Conservation (phyloP, 2,797 vertebrate genomes). For the Erithacus rubecula region DNA sequence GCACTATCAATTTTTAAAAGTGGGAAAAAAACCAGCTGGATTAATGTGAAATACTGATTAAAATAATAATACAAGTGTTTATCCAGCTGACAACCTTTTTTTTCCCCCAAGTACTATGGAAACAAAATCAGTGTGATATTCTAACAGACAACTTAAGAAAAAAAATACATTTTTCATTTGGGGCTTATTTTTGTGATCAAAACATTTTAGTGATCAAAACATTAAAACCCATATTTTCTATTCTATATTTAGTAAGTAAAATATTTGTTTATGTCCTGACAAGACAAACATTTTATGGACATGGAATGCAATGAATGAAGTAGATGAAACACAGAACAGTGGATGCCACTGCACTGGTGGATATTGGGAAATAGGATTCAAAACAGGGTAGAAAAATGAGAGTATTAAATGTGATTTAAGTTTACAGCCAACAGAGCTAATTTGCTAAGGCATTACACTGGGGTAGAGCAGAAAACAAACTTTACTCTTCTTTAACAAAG, state of each 20-base stretch:
- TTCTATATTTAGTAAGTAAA: neutral
- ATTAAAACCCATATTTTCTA: accelerated
- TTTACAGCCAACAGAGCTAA: neutral
- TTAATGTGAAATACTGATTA: neutral
- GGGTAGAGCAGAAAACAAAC: neutral
- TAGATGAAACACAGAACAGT: accelerated
- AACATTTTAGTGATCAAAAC: neutral
- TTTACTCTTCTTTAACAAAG: neutral
- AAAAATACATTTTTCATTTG: neutral
- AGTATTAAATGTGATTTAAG: neutral
- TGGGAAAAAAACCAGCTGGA: accelerated
- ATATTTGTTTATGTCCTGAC: neutral
- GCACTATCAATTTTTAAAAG: neutral
- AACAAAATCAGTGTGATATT: neutral
- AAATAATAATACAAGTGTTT: neutral
- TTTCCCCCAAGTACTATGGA: neutral
- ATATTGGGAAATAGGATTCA: neutral
- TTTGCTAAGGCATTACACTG: neutral
- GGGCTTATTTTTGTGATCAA: neutral
- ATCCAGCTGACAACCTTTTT: neutral
- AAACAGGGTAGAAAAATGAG: neutral
- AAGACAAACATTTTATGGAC: neutral
- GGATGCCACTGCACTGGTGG: neutral
- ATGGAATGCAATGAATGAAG: accelerated
- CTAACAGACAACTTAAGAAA: neutral